Base-by-base conservation (phyloP, 2,888 invertebrate genomes). In the Cremastobaeus sp. region DNA sequence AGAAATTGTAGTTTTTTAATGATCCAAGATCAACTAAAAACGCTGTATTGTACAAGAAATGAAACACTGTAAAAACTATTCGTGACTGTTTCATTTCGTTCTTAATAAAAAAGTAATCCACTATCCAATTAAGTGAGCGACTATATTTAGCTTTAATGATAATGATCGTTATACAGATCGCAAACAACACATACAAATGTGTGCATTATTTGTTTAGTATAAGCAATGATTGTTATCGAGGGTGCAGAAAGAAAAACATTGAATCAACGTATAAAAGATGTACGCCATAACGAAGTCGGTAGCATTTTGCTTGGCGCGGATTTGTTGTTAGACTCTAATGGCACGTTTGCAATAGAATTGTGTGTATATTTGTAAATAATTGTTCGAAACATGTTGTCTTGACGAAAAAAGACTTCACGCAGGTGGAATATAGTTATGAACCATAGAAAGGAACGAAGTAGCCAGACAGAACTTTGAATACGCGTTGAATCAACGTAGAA, bases 291-390 rank as follows among this genome's bases (percentile, higher is more conserved):
- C 30, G 50, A 62, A 50, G 17, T 32, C 50, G 30, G 50, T 41
- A 50, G 30, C 34, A 62, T 32, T 21, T 62, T 30, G 18, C 30
- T 50, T 47, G 47, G 35, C 25, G 45, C n/a, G 20, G 43, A 52
- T 25, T 64, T 64, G 34, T 52, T 52, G 52, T 52, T 62, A 52
- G 34, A 43, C 15, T 9, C 30, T 39, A 14, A 21, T 50, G 30
- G 34, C 11, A 52, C 18, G 28, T 64, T 54, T 28, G 12, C 41
- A 34, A 41, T 34, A 11, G 20, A 47, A 11, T 39, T 48, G 48
- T 32, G 39, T 65, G 65, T 65, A 65, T 5, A 65, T 57, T 66
- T 66, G 66, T 66, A 66, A 48, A 66, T 57, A 66, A 41, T 66
- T 57, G 57, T 66, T 66, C 18, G 39, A 66, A 66, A 32, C 41